Evolutionary conservation across 37 sponge, comb jelly and placozoan genomes (phyloP), one percentile per base, ranked within the genome.

Genomic region (Corticium candelabrum): DNA sequence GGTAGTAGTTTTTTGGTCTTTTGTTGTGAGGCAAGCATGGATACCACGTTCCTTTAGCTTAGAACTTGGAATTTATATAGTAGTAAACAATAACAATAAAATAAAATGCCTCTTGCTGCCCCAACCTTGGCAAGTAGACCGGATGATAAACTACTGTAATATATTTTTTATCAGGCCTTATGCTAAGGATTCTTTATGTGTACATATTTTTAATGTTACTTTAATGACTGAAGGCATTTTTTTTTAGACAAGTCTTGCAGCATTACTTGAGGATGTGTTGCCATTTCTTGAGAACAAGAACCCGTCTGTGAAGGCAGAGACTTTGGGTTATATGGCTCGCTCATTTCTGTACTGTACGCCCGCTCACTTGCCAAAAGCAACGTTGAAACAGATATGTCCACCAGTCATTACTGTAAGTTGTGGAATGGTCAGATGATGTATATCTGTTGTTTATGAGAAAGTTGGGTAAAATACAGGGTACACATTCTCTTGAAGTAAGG

Each of bases 221-320:
- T 50, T 50, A 27, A 21, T 21, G 15, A 50, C 21, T 50, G 62
- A 50, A 11, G 21, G 32, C 72, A 35, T 57, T 80, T 80, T 43
- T 35, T 68, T 72, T 68, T 11, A 94, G 96, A 88, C 91, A 0
- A 80, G 84, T 31, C 74, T 92, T 0, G 80, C 68, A n/a, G 37
- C 41, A 30, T 73, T 96, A 15, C 86, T 87, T 34, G 97, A 96
- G 39, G 89, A 96, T 15, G 82, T 84, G 5, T 39, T 83, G 21
- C 87, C 79, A 40, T 85, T 86, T 41, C 82, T 96, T 34, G 77
- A 34, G 21, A 87, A 83, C 79, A 93, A 97, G 88, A 97, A 93
- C 40, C 97, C 97, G 0, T 81, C 87, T 5, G 94, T 90, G 41
- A 88, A 88, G 69, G 35, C 90, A 34, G 96, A 96, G 82, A 85